Conservation (phyloP, 1,140 invertebrate genomes). For the Glossosoma conforme region DNA sequence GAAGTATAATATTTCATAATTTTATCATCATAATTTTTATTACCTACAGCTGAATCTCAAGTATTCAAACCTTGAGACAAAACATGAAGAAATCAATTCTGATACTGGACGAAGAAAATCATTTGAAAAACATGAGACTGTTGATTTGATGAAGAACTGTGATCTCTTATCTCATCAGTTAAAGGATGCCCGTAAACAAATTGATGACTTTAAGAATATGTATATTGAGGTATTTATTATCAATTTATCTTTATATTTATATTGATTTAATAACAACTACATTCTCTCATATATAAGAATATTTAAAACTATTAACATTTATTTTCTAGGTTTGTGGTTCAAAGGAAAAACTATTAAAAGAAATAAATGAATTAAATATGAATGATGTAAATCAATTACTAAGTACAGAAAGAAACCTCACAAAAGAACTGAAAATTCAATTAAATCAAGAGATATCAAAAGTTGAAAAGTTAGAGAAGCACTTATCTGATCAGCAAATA, state of each 20-base stretch:
- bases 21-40: too few relatives aligned
- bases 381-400: slow-evolving; percentile 20
- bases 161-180: slow-evolving; percentile 39
- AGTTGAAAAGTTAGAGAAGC: slow-evolving; percentile 36
- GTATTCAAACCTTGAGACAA: slow-evolving; percentile 40
- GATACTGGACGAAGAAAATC: slow-evolving; percentile 39
- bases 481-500: slow-evolving; percentile 21
- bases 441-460: slow-evolving; percentile 43
- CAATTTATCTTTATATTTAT: background rate
- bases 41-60: slow-evolving; percentile 42
- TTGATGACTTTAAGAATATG: slow-evolving; percentile 41
- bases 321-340: slow-evolving; percentile 20
- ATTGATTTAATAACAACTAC: slow-evolving; percentile 1
- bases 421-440: slow-evolving; percentile 38
- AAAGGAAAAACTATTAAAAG: slow-evolving; percentile 25
- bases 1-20: too few relatives aligned
- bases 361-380: slow-evolving; percentile 20
- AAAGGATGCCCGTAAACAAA: slow-evolving; percentile 40
- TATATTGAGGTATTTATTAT: slow-evolving; percentile 38
- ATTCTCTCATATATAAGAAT: background rate
- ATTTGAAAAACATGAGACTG: slow-evolving; percentile 38
- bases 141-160: slow-evolving; percentile 39
- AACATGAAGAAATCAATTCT: slow-evolving; percentile 38
- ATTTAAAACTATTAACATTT: slow-evolving; percentile 1
- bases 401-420: slow-evolving; percentile 13